phyloP scores from a whole-genome alignment of 2,888 invertebrate species.

The Cryptus viduatorius region DNA sequence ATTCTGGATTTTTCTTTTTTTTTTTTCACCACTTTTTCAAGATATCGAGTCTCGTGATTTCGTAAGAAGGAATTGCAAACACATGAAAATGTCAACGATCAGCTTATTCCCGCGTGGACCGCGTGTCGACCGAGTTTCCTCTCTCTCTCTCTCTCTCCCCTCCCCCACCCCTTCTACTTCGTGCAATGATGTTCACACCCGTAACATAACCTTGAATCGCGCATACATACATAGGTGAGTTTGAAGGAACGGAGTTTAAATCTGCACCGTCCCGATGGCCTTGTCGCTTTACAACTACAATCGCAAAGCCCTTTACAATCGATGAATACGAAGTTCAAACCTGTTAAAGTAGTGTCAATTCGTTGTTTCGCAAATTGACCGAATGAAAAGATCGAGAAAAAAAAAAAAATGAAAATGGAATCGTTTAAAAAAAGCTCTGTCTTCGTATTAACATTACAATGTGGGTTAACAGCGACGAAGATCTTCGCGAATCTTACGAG shows the following conservation, averaged over 20 bases:
- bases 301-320: neutral
- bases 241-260: too few relatives aligned
- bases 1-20: slow-evolving; percentile 38
- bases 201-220: slow-evolving; percentile 25
- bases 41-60: slow-evolving; percentile 51
- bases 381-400: neutral
- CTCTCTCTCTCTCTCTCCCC: neutral
- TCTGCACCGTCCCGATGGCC: slow-evolving; percentile 2
- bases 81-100: slow-evolving; percentile 57
- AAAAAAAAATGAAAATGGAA: neutral
- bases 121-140: slow-evolving; percentile 2
- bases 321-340: neutral
- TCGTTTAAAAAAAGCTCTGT: neutral
- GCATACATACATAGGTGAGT: neutral
- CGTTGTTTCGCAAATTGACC: neutral
- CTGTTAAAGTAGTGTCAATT: neutral
- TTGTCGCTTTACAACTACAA: neutral
- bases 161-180: neutral
- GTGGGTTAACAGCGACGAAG: slow-evolving; percentile 3
- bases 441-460: neutral
- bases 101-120: slow-evolving; percentile 47
- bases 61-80: slow-evolving; percentile 36
- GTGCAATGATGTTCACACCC: slow-evolving; percentile 13
- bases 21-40: slow-evolving; percentile 7
- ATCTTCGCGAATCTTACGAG: neutral